Evolutionary conservation across 37 sponge, comb jelly and placozoan species (phyloP), one percentile per base, ranked within the genome.

Genomic region (Tethya wilhelma): DNA sequence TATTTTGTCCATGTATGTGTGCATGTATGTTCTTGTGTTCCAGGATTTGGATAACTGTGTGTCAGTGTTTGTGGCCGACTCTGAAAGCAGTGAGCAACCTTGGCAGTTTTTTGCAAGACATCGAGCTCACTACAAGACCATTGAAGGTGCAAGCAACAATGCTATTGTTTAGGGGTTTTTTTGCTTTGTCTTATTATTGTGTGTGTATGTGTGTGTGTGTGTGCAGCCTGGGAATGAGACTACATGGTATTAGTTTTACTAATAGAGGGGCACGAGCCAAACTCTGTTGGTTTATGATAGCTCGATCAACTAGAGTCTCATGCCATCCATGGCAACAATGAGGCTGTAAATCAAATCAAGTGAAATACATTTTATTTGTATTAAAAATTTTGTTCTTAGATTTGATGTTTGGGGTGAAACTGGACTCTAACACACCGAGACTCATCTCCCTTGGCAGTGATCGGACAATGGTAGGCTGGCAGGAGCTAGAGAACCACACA

Each of bases 111-210:
- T 96, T 44, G 99, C 93, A 4, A 91, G 83, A 46, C 71, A 98
- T 34, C 73, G 86, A 56, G 72, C 99, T 14, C 99, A 98, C 58
- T 91, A 96, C 86, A 89, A 96, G 66, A 72, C 81, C 2, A 96
- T 98, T 59, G 67, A 74, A 74, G 88, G 94, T 93, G 25, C 37
- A n/a, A n/a, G n/a, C n/a, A n/a, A n/a, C n/a, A n/a, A n/a, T n/a
- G n/a, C n/a, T n/a, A n/a, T n/a, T n/a, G n/a, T n/a, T n/a, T n/a
- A n/a, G n/a, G n/a, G n/a, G n/a, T n/a, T n/a, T n/a, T n/a, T n/a
- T n/a, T n/a, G n/a, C n/a, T n/a, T n/a, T n/a, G n/a, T n/a, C n/a
- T n/a, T n/a, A n/a, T n/a, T n/a, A n/a, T n/a, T n/a, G n/a, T n/a
- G n/a, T n/a, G n/a, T n/a, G n/a, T n/a, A n/a, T n/a, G n/a, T n/a